Base-by-base conservation (phyloP, 2,113 vertebrate genomes). In the Amblyopsis rosae region DNA sequence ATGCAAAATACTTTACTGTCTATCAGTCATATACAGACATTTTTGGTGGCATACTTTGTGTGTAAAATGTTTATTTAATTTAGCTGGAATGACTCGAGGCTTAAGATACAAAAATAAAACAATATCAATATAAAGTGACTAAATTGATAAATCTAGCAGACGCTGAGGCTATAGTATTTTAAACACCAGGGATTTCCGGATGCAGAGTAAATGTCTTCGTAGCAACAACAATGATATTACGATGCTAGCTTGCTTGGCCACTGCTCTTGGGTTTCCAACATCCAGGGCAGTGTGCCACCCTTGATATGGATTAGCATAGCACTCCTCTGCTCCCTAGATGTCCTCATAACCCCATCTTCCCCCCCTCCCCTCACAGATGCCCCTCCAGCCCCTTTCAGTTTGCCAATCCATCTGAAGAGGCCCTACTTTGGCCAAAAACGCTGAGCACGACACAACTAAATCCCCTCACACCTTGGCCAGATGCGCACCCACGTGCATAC, bases 381-480 rank as follows among this genome's bases (percentile, higher is more conserved):
- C 64, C 16, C 65, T 63, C 49, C 47, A 56, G 61, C 69, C 67
- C 60, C 62, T 66, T 76, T 73, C 73, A 79, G 81, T 84, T 89
- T 67, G 74, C 75, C 70, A 72, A 76, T 74, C 70, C 80, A 82
- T 86, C 84, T 86, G 82, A 76, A 87, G 86, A 79, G 86, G 82
- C 79, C 75, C 64, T 77, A 59, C 26, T 71, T 76, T 80, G 80
- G 83, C 82, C 85, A 86, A 79, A 88, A 81, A 82, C 35, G 73
- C 80, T 82, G 77, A 89, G 77, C n/a, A 51, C 79, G 67, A 86
- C 75, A 86, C 77, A 79, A 86, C 85, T 86, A 86, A 88, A 87
- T 87, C 82, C 75, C 67, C 70, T 76, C 75, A 62, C 71, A 56
- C 17, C 33, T 54, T 62, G 69, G 83, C 78, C 70, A 74, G 81